Conservation (phyloP, 2,113 vertebrate species). For the Oplegnathus fasciatus region DNA sequence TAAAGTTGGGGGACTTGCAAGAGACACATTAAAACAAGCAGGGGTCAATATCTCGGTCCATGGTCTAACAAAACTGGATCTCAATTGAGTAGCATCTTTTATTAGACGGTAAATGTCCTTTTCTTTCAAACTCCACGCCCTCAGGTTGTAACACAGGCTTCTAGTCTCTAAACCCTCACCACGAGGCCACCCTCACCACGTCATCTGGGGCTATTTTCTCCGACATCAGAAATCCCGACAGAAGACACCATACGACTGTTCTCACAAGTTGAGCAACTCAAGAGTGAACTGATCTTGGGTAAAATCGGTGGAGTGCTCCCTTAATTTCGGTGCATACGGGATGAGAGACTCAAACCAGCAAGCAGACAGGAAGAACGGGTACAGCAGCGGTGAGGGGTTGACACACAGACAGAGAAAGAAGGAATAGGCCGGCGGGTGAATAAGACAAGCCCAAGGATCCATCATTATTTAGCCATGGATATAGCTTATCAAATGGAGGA, state of each 20-base stretch:
- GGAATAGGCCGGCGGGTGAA: constrained; percentile 59
- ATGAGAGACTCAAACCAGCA: constrained; percentile 1
- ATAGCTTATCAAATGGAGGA: constrained; percentile 71
- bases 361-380: neutral
- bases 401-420: constrained; percentile 6
- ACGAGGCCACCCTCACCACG: neutral
- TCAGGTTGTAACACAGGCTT: neutral
- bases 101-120: neutral
- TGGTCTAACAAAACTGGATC: neutral
- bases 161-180: too few relatives aligned
- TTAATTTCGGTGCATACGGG: constrained; percentile 10
- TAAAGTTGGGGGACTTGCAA: neutral
- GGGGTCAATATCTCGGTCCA: neutral
- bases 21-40: neutral
- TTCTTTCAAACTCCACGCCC: too few relatives aligned
- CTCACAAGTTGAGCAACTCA: neutral
- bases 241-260: neutral
- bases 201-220: neutral
- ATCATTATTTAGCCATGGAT: constrained; percentile 77
- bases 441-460: constrained; percentile 53
- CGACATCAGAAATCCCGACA: neutral
- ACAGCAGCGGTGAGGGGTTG: neutral
- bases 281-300: neutral
- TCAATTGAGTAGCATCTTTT: neutral
- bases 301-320: neutral